A percentile compares a stretch with the other conserved stretches of the same genome.
phyloP scores from a whole-genome alignment of 2,113 vertebrate genomes.

The Formicarius rufipectus region DNA sequence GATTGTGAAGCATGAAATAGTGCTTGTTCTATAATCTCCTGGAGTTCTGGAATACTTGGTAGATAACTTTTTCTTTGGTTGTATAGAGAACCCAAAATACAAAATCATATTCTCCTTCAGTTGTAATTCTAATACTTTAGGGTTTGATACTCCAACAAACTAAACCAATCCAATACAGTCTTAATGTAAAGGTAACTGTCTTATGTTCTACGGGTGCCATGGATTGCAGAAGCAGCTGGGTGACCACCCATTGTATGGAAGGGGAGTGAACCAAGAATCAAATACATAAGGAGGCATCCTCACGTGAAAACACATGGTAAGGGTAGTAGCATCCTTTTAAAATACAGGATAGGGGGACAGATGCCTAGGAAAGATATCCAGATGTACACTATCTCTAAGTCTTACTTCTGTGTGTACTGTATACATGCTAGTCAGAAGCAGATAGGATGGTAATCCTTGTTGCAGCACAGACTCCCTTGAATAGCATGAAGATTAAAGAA shows the following conservation, averaged over 20 bases:
- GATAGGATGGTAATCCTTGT: background rate
- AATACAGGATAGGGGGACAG: background rate
- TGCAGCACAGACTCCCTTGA: background rate
- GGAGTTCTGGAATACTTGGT: background rate
- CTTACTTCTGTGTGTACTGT: background rate
- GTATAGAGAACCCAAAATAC: background rate
- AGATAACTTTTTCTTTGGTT: background rate
- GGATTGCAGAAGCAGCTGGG: background rate
- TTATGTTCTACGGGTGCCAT: background rate
- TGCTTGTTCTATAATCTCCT: background rate
- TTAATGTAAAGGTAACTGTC: background rate
- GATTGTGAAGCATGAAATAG: background rate
- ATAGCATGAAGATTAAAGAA: slow-evolving; percentile 43
- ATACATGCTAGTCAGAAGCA: background rate
- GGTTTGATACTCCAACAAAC: background rate
- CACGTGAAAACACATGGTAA: background rate
- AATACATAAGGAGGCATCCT: background rate
- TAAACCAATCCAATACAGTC: background rate
- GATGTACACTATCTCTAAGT: background rate
- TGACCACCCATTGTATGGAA: background rate
- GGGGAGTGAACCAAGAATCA: background rate
- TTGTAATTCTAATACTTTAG: background rate
- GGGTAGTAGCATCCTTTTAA: background rate
- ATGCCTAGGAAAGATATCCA: background rate
- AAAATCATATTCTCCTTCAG: background rate